These are phyloP conservation scores for Diadromus collaris DNA, from an alignment of 2,888 invertebrate genomes.

Conservation along the genomic window DNA sequence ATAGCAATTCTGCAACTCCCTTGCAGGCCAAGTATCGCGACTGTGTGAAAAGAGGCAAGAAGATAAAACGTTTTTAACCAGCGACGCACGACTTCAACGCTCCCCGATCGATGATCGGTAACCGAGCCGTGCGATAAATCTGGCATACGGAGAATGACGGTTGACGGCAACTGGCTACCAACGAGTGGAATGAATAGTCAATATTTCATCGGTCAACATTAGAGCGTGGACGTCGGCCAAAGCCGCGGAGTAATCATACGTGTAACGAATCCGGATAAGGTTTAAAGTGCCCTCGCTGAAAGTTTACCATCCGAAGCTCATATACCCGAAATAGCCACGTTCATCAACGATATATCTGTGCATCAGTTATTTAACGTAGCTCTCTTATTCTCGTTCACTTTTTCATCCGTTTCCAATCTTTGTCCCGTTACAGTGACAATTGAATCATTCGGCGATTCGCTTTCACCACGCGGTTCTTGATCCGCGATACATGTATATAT, in stretches of 20 bases:
- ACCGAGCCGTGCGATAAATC: slow-evolving; percentile 16
- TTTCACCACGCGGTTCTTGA: slow-evolving; percentile 18
- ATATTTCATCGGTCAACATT: slow-evolving; percentile 53
- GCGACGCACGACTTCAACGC: neutral
- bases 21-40: no score
- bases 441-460: slow-evolving; percentile 20
- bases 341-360: no score
- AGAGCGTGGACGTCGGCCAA: slow-evolving; percentile 20
- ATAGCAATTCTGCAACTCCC: no score
- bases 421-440: no score
- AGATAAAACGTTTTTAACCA: neutral
- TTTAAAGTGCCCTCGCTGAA: neutral
- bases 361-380: no score
- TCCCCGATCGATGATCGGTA: slow-evolving; percentile 11
- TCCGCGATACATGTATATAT: neutral
- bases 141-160: slow-evolving; percentile 26
- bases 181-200: slow-evolving; percentile 49
- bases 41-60: neutral
- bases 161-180: slow-evolving; percentile 29
- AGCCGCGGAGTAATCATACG: slow-evolving; percentile 28
- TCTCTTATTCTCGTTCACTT: no score
- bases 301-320: neutral
- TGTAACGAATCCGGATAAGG: neutral
- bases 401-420: no score
- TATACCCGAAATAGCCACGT: no score